Evolutionary conservation across 2,113 vertebrate species (phyloP).

Genomic region (Canis aureus): DNA sequence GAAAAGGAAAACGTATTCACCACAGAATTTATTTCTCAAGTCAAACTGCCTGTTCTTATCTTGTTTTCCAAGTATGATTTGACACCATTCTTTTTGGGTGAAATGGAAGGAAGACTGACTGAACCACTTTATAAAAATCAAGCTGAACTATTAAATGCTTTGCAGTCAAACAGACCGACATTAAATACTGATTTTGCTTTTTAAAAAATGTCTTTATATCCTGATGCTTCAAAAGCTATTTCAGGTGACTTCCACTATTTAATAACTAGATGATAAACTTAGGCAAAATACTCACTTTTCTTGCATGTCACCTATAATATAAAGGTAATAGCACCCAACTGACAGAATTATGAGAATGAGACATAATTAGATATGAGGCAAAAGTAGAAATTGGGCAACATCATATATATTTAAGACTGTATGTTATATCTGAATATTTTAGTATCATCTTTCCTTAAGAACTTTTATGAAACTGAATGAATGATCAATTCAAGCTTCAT

Average conservation of each 20-base stretch:
- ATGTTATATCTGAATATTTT: neutral
- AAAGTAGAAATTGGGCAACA: neutral
- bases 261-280: neutral
- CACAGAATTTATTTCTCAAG: constrained; percentile 27
- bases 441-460: neutral
- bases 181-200: neutral
- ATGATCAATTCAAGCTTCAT: neutral
- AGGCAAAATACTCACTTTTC: constrained; percentile 29
- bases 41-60: neutral
- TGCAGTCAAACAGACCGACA: neutral
- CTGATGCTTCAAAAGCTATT: neutral
- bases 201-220: neutral
- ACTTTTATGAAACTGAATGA: neutral
- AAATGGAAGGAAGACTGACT: neutral
- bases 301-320: neutral
- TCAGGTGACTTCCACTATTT: neutral
- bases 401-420: neutral
- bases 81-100: neutral
- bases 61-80: neutral
- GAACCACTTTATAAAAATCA: neutral
- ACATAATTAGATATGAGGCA: neutral
- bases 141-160: neutral
- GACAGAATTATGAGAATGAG: constrained; percentile 1
- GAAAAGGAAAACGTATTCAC: neutral
- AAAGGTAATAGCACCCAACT: constrained; percentile 9